Conservation (phyloP, 2,888 invertebrate species). For the Onchidella celtica region DNA sequence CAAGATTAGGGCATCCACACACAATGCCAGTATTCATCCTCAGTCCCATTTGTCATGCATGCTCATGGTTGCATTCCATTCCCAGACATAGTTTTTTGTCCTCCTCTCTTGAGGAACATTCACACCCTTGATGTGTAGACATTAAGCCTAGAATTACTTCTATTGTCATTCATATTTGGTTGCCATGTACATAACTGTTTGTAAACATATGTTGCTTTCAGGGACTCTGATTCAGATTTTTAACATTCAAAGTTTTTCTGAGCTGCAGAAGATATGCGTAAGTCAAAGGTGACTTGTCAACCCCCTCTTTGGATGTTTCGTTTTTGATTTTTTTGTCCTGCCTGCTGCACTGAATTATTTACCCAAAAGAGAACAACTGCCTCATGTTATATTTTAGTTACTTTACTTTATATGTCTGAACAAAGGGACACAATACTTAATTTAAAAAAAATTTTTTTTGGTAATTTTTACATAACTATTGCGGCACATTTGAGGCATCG, state of each 20-base stretch:
- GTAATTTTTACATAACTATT: neutral
- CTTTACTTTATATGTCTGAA: too few relatives aligned
- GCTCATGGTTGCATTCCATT: neutral
- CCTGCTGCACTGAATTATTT: slow-evolving; percentile 12
- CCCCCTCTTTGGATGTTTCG: neutral
- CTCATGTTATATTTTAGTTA: neutral
- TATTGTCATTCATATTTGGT: neutral
- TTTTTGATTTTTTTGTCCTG: slow-evolving; percentile 20
- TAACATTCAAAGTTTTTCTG: slow-evolving; percentile 50
- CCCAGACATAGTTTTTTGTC: neutral
- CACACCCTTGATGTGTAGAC: neutral
- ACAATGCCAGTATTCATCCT: too few relatives aligned
- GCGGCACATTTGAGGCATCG: slow-evolving; percentile 21
- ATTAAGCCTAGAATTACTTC: neutral
- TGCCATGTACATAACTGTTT: slow-evolving; percentile 3
- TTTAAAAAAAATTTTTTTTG: too few relatives aligned
- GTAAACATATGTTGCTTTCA: slow-evolving; percentile 39
- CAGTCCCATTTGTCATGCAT: slow-evolving; percentile 1
- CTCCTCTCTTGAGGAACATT: neutral
- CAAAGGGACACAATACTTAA: too few relatives aligned
- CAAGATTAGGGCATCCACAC: too few relatives aligned
- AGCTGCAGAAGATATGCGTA: slow-evolving; percentile 54
- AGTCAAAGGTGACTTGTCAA: slow-evolving; percentile 30
- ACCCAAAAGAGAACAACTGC: neutral
- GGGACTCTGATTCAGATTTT: slow-evolving; percentile 53